phyloP scores from a whole-genome alignment of 2,888 invertebrate species.

The Nebria salina region DNA sequence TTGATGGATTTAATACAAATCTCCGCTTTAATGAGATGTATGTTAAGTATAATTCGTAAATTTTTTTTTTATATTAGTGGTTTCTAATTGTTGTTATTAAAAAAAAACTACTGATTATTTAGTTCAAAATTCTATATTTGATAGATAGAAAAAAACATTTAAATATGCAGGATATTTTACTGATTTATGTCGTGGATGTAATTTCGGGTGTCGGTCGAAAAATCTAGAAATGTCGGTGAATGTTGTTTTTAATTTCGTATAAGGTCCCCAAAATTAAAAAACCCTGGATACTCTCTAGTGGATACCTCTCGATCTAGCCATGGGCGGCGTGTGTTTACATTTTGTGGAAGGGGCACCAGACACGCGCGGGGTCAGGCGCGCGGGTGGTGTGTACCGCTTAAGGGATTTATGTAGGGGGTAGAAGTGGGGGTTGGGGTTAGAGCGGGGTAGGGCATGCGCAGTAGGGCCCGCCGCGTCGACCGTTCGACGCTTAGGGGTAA shows the following conservation, averaged over 20 bases:
- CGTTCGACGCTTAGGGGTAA: slow-evolving; percentile 66
- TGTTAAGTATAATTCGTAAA: too few species aligned
- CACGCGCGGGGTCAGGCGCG: slow-evolving; percentile 22
- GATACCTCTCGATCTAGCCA: slow-evolving; percentile 50
- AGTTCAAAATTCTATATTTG: too few species aligned
- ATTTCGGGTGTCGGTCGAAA: too few species aligned
- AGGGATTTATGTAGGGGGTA: neutral
- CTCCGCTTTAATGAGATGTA: too few species aligned
- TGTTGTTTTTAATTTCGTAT: neutral
- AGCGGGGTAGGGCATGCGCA: slow-evolving; percentile 50
- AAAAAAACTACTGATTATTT: too few species aligned
- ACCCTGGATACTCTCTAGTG: slow-evolving; percentile 47
- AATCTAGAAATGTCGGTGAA: neutral
- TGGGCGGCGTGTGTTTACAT: slow-evolving; percentile 18
- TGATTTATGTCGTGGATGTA: too few species aligned
- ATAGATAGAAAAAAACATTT: too few species aligned
- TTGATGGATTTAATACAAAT: too few species aligned
- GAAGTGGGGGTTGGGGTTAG: slow-evolving; percentile 41
- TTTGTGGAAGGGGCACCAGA: neutral
- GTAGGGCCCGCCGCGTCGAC: slow-evolving; percentile 61
- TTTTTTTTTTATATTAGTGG: too few species aligned
- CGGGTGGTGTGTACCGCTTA: slow-evolving; percentile 38
- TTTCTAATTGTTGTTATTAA: too few species aligned
- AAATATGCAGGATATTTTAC: too few species aligned
- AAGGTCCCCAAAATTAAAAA: slow-evolving; percentile 32